Base-by-base conservation (phyloP, 2,888 invertebrate species). In the Tiliacea citrago region DNA sequence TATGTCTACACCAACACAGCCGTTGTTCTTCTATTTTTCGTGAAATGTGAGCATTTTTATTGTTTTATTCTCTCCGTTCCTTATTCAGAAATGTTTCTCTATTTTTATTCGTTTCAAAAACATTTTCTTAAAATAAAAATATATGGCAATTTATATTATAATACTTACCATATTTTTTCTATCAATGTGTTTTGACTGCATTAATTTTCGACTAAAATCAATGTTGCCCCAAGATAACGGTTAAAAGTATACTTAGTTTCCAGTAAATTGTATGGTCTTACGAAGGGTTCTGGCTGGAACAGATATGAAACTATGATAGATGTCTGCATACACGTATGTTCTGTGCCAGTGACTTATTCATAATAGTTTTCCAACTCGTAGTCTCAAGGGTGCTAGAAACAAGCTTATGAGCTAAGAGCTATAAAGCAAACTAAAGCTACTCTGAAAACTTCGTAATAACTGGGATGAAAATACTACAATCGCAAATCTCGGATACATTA, bases 11-110 rank as follows among this genome's bases (percentile, higher is more conserved):
- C 2, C 12, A 21, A 47, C 5, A 47, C 2, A 57, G n/a, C 24
- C 16, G 16, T 49, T 49, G 24, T 39, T 24, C 12, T 74, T 47
- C 0, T 47, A 47, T 72, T 57, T 47, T 16, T 39, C 21, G 47
- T 74, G 7, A 57, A 58, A 24, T 55, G 18, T 35, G 21, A 49
- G 24, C 39, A 21, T 12, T 74, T 72, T 57, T 39, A 72, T 29
- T 74, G 39, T 49, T n/a, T 57, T 57, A 39, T 47, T 47, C 12
- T 13, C 47, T 21, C 6, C 24, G 12, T 49, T 29, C 12, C 35
- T 21, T 39, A 58, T 72, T 58, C 47, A 24, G 24, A 47, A 47
- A 49, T 57, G 3, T 74, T 47, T 5, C 16, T 29, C 8, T n/a
- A 24, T n/a, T 12, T 49, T 39, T 39, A 29, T 24, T 39, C 8